Conservation (phyloP, 2,888 invertebrate species). For the Ceraclea dissimilis region DNA sequence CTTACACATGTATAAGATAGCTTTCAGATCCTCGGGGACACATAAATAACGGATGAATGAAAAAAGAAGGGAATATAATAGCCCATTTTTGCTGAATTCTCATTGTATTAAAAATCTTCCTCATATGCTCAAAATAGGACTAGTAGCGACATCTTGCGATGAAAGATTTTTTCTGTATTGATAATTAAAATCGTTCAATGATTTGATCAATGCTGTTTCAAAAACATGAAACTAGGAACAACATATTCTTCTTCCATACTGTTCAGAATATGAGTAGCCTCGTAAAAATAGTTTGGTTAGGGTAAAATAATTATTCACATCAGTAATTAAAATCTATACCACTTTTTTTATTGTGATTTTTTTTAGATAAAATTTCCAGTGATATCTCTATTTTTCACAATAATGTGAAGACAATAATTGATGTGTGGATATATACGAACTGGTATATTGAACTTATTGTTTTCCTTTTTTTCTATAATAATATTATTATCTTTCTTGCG, state of each 20-base stretch:
- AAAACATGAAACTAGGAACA: no score
- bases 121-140: no score
- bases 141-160: no score
- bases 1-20: conserved; percentile 3
- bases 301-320: no score
- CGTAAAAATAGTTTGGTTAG: no score
- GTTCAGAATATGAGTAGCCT: no score
- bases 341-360: not conserved
- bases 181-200: no score
- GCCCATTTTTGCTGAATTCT: not conserved
- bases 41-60: conserved; percentile 9
- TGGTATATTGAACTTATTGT: not conserved
- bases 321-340: not conserved
- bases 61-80: conserved; percentile 8
- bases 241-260: no score
- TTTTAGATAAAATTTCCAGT: not conserved
- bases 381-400: not conserved
- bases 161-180: no score
- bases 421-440: not conserved
- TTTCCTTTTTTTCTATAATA: not conserved
- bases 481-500: not conserved
- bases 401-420: not conserved
- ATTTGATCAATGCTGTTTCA: no score
- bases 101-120: no score
- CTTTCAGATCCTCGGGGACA: conserved; percentile 8